Conservation (phyloP, 1,140 invertebrate species). For the Lordiphosa stackelbergi region DNA sequence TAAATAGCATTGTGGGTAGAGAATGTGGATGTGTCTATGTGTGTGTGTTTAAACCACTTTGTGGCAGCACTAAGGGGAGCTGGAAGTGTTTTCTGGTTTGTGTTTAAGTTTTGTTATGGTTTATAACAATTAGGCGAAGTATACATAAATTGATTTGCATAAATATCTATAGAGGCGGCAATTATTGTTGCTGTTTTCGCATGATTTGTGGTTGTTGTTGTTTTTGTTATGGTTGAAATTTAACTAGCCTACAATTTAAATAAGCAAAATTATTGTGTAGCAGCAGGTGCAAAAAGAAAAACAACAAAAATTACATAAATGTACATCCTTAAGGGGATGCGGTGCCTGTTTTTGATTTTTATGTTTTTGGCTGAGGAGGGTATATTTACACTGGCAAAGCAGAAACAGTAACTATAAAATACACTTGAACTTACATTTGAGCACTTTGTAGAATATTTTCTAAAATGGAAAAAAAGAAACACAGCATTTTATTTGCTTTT, state of each 20-base stretch:
- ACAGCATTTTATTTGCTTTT: too few species aligned
- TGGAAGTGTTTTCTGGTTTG: constrained; percentile 13
- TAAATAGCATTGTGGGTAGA: constrained; percentile 46
- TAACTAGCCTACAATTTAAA: constrained; percentile 70
- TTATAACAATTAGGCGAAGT: constrained; percentile 58
- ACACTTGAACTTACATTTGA: too few species aligned
- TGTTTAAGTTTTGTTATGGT: constrained; percentile 1
- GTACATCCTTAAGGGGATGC: background rate
- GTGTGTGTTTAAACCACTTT: constrained; percentile 24
- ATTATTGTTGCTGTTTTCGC: constrained; percentile 70
- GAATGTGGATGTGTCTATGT: constrained; percentile 4
- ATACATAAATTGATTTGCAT: constrained; percentile 66
- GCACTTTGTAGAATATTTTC: too few species aligned
- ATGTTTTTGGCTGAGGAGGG: too few species aligned
- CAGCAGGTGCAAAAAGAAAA: constrained; percentile 31
- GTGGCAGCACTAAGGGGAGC: constrained; percentile 40
- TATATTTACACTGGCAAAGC: too few species aligned
- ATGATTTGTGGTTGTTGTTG: constrained; percentile 47
- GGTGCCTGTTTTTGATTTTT: too few species aligned
- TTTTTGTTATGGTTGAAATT: constrained; percentile 40
- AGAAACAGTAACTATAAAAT: too few species aligned
- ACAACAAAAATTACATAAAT: constrained; percentile 1
- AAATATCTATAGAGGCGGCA: constrained; percentile 68
- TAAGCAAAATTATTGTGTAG: constrained; percentile 40
- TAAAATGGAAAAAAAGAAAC: too few species aligned